A percentile compares a stretch with the other conserved stretches of the same genome.
These are phyloP conservation scores for Neuroterus valhalla DNA, from an alignment of 1,140 invertebrate genomes.

Conservation along the genomic window DNA sequence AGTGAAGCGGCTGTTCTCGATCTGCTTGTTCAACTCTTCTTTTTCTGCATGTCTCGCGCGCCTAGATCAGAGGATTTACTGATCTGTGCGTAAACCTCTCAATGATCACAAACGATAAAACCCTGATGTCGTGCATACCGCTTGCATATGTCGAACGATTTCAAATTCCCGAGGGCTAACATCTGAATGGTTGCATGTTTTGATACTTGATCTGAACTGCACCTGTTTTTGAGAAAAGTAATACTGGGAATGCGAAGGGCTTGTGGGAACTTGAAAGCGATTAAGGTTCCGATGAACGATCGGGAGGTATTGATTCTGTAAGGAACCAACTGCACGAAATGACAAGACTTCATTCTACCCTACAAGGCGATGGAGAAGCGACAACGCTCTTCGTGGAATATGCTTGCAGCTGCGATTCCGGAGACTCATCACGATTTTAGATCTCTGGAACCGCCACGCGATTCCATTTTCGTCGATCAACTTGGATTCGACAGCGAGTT, in stretches of 20 bases:
- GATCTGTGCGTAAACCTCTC: slow-evolving; percentile 2
- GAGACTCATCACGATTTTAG: slow-evolving; percentile 23
- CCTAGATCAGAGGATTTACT: slow-evolving; percentile 13
- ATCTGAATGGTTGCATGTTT: not conserved
- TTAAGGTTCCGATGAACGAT: slow-evolving; percentile 11
- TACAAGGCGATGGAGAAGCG: slow-evolving; percentile 12
- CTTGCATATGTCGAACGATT: too few relatives aligned
- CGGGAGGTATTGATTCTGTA: slow-evolving; percentile 1
- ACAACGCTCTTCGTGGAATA: slow-evolving; percentile 19
- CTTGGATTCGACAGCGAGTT: not conserved
- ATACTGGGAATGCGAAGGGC: not conserved
- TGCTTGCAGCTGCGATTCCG: slow-evolving; percentile 17
- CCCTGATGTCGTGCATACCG: not conserved
- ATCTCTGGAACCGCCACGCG: slow-evolving; percentile 9
- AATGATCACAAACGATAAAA: slow-evolving; percentile 2
- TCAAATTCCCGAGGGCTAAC: not conserved
- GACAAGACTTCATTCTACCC: not conserved
- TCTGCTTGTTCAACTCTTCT: not conserved
- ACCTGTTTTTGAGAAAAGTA: not conserved
- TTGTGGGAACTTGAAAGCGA: not conserved
- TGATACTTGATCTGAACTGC: too few relatives aligned
- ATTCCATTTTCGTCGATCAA: slow-evolving; percentile 21
- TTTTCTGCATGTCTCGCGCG: slow-evolving; percentile 1
- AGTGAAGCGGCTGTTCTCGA: slow-evolving; percentile 26
- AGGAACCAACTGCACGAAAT: not conserved